Percentiles rank a stretch among this genome's conserved stretches.
Conservation (phyloP, 1,140 invertebrate genomes). For the Luehdorfia chinensis region DNA sequence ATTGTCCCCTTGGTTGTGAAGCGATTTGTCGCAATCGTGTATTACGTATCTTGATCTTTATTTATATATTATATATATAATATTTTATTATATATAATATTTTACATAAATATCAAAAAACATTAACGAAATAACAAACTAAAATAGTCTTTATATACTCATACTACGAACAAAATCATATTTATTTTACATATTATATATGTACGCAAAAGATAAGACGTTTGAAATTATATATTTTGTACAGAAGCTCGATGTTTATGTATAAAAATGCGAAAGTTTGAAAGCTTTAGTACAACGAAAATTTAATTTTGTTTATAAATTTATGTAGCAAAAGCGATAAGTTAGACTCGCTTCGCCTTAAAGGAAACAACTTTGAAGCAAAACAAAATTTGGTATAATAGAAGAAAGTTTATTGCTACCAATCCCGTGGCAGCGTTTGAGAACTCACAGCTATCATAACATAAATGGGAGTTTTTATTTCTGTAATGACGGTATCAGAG, state of each 20-base stretch:
- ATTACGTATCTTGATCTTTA: neutral
- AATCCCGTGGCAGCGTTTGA: slow-evolving; percentile 36
- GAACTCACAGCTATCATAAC: slow-evolving; percentile 50
- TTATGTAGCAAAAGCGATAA: slow-evolving; percentile 4
- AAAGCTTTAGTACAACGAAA: slow-evolving; percentile 15
- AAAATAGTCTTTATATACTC: no score
- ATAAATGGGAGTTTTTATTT: slow-evolving; percentile 56
- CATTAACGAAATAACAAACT: no score
- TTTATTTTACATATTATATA: no score
- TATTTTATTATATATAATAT: no score
- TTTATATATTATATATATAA: no score
- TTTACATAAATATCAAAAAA: no score
- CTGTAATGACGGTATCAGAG: slow-evolving; percentile 15
- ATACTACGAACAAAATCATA: no score
- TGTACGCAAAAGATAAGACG: no score
- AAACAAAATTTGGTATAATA: slow-evolving; percentile 59
- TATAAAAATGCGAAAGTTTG: no score
- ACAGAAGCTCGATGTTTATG: no score
- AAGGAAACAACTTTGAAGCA: slow-evolving; percentile 38
- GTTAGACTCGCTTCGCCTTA: slow-evolving; percentile 22
- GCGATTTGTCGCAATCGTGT: neutral
- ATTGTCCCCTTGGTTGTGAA: slow-evolving; percentile 25
- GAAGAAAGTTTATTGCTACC: slow-evolving; percentile 50
- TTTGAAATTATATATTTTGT: no score
- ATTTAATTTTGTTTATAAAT: slow-evolving; percentile 10